Evolutionary conservation across 2,888 invertebrate species (phyloP), one percentile per base, ranked within the genome.

Genomic region (Arge pagana): DNA sequence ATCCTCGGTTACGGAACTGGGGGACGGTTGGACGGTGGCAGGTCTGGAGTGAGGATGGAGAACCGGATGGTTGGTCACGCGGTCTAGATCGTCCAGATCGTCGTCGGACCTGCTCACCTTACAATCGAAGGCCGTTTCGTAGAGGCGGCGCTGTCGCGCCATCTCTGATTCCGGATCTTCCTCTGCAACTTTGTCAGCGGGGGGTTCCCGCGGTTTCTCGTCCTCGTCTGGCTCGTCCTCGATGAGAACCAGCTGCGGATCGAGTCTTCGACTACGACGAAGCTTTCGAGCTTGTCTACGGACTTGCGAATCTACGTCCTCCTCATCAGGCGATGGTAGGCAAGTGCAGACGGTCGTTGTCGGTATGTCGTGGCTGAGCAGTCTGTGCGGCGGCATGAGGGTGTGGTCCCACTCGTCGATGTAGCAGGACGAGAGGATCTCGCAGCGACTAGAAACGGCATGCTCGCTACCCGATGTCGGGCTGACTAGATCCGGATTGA

Each of bases 81-180:
- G 85, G 65, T 91, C 90, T 45, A 91, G 85, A 63, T 88, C 87
- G 68, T 91, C 90, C 70, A 91, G 82, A 63, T 91, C 88, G 74
- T 88, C 87, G 64, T 88, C 87, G 6, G 90, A 90, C 59, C 88
- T 86, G 70, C 86, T 87, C 67, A 91, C 86, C 77, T 90, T 90
- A 77, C 90, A 90, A 77, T 93, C 93, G 77, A 93, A 93, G 53
- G 93, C 93, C 51, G 93, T 93, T 78, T 93, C 93, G 76, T 93
- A 93, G 50, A 93, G 83, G 78, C 89, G 89, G 67, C 89, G 83
- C 75, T 84, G 83, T 52, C 85, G 80, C 3, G 76, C 76, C 70
- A 76, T 77, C 60, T 82, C 82, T 80, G 82, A 83, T 53, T 79
- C 80, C 66, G 77, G 78, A 23, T 57, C 59, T 39, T 62, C 61